These are phyloP conservation scores for Anser cygnoides DNA, from an alignment of 2,113 vertebrate species.

Conservation along the genomic window DNA sequence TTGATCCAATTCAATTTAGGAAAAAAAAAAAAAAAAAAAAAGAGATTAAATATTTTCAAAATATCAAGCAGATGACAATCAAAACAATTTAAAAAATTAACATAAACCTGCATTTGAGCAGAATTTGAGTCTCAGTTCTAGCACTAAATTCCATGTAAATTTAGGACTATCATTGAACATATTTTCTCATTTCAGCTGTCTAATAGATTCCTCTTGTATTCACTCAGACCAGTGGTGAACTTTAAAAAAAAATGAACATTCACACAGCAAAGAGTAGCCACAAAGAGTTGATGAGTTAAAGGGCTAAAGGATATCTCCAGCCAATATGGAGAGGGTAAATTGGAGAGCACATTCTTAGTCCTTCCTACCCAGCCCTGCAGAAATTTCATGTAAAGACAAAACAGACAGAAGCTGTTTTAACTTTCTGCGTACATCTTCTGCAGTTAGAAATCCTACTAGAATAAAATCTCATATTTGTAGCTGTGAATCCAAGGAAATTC, in stretches of 20 bases:
- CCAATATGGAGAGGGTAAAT: neutral
- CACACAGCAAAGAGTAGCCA: neutral
- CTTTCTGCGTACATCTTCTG: neutral
- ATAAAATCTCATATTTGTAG: neutral
- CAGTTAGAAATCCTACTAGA: neutral
- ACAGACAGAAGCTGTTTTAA: neutral
- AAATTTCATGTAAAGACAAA: neutral
- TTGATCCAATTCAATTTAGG: neutral
- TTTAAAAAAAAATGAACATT: neutral
- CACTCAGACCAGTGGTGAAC: neutral
- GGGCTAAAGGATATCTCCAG: neutral
- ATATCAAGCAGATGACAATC: slow-evolving; percentile 7
- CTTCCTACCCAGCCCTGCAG: neutral
- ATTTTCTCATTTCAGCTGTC: neutral
- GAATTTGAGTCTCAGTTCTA: neutral
- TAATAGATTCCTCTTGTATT: neutral
- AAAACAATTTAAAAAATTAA: neutral
- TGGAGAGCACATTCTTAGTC: neutral
- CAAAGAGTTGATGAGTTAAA: neutral
- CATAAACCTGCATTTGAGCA: neutral
- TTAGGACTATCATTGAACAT: neutral
- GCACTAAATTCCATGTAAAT: neutral
- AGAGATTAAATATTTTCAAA: slow-evolving; percentile 46
- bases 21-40: slow-evolving; percentile 27
- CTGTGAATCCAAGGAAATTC: neutral